Conservation (phyloP, 2,113 vertebrate genomes). For the Haemorhous mexicanus region DNA sequence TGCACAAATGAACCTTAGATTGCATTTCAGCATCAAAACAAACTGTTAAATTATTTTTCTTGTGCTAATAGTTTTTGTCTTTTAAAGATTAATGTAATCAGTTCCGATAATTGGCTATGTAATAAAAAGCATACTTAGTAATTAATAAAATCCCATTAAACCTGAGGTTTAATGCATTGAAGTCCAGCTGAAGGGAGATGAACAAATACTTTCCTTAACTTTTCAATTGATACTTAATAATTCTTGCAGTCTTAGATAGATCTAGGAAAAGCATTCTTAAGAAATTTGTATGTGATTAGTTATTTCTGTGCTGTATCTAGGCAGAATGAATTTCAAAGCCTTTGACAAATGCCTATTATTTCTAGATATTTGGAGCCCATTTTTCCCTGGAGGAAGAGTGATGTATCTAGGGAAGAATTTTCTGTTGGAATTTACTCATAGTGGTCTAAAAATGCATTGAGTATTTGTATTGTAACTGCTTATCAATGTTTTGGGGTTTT, state of each 20-base stretch:
- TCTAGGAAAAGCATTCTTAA: neutral
- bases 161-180: neutral
- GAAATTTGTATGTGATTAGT: neutral
- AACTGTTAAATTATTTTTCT: neutral
- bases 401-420: neutral
- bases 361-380: neutral
- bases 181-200: neutral
- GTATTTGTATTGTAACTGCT: neutral
- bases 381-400: neutral
- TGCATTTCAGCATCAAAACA: neutral
- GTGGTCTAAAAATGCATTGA: neutral
- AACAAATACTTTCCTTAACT: neutral
- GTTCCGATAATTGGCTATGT: neutral
- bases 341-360: constrained; percentile 9
- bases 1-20: neutral
- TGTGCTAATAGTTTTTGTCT: neutral
- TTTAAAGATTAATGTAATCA: neutral
- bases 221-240: neutral
- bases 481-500: neutral
- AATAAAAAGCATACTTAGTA: neutral
- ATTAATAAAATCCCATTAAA: neutral
- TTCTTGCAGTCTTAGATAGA: neutral
- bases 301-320: neutral
- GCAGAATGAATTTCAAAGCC: neutral
- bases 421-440: neutral